A percentile compares a stretch with the other conserved stretches of the same genome.
phyloP scores from a whole-genome alignment of 2,113 vertebrate species.

The Xiphophorus maculatus region DNA sequence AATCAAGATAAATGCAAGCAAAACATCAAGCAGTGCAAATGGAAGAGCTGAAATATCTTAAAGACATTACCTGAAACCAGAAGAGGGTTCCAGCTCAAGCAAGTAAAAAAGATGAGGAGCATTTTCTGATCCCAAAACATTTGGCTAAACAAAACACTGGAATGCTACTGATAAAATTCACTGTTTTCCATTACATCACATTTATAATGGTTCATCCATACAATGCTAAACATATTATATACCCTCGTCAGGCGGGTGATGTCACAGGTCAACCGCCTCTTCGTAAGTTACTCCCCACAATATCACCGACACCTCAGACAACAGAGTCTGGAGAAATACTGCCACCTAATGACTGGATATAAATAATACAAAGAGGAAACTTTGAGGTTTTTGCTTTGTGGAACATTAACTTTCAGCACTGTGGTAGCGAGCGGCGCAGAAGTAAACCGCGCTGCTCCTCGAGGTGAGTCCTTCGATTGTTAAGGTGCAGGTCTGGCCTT shows the following conservation, averaged over 20 bases:
- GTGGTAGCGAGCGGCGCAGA: too few species aligned
- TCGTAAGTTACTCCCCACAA: background rate
- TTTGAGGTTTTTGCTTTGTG: too few species aligned
- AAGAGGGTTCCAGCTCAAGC: background rate
- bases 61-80: constrained; percentile 36
- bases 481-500: too few species aligned
- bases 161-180: too few species aligned
- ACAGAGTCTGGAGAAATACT: background rate
- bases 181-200: too few species aligned
- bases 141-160: background rate
- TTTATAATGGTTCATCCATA: too few species aligned
- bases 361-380: too few species aligned
- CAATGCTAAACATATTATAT: background rate
- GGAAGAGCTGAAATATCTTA: fast-evolving
- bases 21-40: background rate
- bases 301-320: background rate
- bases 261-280: background rate
- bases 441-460: too few species aligned
- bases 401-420: too few species aligned
- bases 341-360: background rate
- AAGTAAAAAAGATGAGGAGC: constrained; percentile 6
- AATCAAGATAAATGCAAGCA: fast-evolving
- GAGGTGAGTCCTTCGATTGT: too few species aligned
- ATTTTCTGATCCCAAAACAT: background rate
- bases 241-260: background rate